A percentile compares a stretch with the other conserved stretches of the same genome.
phyloP scores from a whole-genome alignment of 2,888 invertebrate species.

The Eristalinus aeneus region DNA sequence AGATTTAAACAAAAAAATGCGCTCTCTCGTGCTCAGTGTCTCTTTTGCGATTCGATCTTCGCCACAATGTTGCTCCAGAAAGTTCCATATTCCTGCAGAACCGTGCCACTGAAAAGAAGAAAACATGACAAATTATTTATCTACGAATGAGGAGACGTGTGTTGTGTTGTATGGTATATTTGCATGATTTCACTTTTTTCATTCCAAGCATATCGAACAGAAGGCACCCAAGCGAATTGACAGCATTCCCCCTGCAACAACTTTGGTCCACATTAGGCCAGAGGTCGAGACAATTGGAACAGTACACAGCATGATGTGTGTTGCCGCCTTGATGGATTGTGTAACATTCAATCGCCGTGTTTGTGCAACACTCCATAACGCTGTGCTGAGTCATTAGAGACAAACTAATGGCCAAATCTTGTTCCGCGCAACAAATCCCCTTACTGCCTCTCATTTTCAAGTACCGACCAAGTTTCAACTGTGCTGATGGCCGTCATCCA shows the following conservation, averaged over 20 bases:
- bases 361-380: background rate
- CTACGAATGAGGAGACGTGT: background rate
- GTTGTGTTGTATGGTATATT: no score
- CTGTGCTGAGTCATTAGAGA: background rate
- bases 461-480: background rate
- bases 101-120: slow-evolving; percentile 85
- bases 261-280: background rate
- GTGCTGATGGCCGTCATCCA: background rate
- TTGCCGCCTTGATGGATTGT: slow-evolving; percentile 8
- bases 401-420: slow-evolving; percentile 17
- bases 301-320: slow-evolving; percentile 5
- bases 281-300: background rate
- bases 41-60: slow-evolving; percentile 76
- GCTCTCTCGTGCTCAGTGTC: slow-evolving; percentile 5
- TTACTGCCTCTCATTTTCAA: background rate
- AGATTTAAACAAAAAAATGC: background rate
- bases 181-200: no score
- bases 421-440: slow-evolving; percentile 1
- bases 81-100: slow-evolving; percentile 87
- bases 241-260: background rate
- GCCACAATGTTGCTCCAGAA: slow-evolving; percentile 88
- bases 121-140: background rate
- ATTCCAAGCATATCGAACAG: no score
- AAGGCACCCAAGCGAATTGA: no score
- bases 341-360: slow-evolving; percentile 8